Percentiles rank a stretch among this genome's conserved stretches.
These are phyloP conservation scores for Suricata suricatta DNA, from an alignment of 2,113 vertebrate species.

Conservation along the genomic window DNA sequence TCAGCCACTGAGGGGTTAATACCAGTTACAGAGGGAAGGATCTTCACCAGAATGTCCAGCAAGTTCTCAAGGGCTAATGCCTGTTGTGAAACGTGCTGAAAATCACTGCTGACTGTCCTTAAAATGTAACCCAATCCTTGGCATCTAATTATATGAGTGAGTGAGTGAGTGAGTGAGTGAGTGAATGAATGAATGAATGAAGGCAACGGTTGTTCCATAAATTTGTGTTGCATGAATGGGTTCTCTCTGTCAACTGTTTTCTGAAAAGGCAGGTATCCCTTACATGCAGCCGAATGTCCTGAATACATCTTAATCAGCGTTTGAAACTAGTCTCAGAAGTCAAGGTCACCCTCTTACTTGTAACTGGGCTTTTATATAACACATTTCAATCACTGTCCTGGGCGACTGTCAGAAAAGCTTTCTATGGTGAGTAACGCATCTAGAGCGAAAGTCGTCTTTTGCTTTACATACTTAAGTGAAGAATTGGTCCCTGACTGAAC, in stretches of 20 bases:
- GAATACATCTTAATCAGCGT: background rate
- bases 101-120: background rate
- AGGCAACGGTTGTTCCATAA: background rate
- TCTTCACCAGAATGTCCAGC: background rate
- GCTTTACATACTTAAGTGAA: conserved; percentile 56
- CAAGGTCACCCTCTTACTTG: background rate
- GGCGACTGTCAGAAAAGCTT: background rate
- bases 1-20: background rate
- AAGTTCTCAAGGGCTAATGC: background rate
- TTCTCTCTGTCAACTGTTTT: background rate
- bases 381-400: background rate
- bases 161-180: background rate
- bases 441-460: conserved; percentile 34
- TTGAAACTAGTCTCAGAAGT: background rate
- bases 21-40: background rate
- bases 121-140: background rate
- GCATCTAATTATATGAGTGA: background rate
- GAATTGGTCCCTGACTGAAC: conserved; percentile 42
- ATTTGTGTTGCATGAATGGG: background rate
- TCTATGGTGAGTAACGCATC: conserved; percentile 26
- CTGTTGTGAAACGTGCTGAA: background rate
- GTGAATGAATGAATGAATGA: background rate
- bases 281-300: background rate
- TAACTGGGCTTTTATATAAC: background rate
- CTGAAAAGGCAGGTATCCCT: background rate